Conservation (phyloP, 2,113 vertebrate genomes). For the Triplophysa rosa region DNA sequence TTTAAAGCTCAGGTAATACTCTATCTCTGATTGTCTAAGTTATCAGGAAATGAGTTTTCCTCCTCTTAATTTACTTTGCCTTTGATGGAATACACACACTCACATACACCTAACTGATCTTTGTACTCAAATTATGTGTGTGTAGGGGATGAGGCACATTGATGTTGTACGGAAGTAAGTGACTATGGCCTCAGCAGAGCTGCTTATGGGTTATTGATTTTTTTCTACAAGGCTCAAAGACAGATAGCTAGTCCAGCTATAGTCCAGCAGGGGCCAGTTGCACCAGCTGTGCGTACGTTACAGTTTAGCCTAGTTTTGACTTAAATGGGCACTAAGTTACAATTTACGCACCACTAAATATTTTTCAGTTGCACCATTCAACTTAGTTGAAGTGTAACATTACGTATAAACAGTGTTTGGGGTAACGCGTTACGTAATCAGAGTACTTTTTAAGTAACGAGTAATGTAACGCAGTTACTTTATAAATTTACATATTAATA, state of each 20-base stretch:
- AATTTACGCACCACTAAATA: too few relatives aligned
- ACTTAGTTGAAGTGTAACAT: too few relatives aligned
- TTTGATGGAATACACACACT: slow-evolving; percentile 17
- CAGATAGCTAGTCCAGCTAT: slow-evolving; percentile 11
- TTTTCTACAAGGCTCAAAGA: slow-evolving; percentile 21
- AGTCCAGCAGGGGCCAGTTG: not conserved
- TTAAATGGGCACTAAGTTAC: too few relatives aligned
- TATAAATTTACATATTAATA: too few relatives aligned
- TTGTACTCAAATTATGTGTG: slow-evolving; percentile 2
- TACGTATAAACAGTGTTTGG: too few relatives aligned
- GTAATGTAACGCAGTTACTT: too few relatives aligned
- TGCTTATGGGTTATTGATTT: slow-evolving; percentile 56
- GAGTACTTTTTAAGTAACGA: too few relatives aligned
- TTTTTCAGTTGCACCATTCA: too few relatives aligned
- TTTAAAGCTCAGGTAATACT: not conserved
- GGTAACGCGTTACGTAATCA: too few relatives aligned
- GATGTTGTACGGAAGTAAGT: slow-evolving; percentile 17
- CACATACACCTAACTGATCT: slow-evolving; percentile 4
- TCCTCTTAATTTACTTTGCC: slow-evolving; percentile 49
- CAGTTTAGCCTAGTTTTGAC: too few relatives aligned
- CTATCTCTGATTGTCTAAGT: slow-evolving; percentile 32
- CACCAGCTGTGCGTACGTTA: too few relatives aligned
- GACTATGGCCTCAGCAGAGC: slow-evolving; percentile 22
- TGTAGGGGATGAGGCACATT: not conserved
- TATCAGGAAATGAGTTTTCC: slow-evolving; percentile 52